Conservation (phyloP, 2,888 invertebrate genomes). For the Argyresthia goedartella region DNA sequence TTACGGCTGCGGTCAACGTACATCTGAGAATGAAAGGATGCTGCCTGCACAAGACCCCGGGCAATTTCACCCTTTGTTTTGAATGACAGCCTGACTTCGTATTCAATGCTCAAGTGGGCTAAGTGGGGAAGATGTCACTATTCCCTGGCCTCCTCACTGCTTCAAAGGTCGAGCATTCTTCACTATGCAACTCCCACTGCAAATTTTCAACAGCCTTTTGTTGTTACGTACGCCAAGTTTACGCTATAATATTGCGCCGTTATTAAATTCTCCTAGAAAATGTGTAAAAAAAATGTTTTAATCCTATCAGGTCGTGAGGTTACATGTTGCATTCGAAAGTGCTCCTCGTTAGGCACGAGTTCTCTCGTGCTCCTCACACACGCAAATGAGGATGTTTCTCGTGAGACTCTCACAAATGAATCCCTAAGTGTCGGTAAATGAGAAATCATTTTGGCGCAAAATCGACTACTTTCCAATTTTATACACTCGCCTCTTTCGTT, state of each 20-base stretch:
- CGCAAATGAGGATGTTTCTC: conserved; percentile 55
- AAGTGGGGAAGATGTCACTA: conserved; percentile 54
- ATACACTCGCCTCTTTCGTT: conserved; percentile 19
- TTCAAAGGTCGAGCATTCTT: conserved; percentile 45
- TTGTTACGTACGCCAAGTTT: neutral
- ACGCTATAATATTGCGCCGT: neutral
- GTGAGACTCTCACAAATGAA: conserved; percentile 44
- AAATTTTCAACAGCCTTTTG: conserved; percentile 54
- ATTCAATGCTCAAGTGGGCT: conserved; percentile 24
- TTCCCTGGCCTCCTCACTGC: conserved; percentile 39
- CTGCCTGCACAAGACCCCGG: conserved; percentile 36
- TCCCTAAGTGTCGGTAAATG: conserved; percentile 49
- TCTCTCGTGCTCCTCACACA: conserved; percentile 30
- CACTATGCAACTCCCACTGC: conserved; percentile 37
- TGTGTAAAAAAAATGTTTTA: too few species aligned
- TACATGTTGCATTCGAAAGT: neutral
- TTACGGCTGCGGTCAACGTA: conserved; percentile 51
- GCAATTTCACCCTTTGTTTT: conserved; percentile 60
- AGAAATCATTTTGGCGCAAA: conserved; percentile 39
- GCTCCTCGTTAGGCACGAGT: conserved; percentile 4
- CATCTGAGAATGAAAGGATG: conserved; percentile 27
- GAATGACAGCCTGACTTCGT: conserved; percentile 50
- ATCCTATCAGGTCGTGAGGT: too few species aligned
- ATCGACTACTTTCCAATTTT: conserved; percentile 41
- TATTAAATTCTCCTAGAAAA: neutral